These are phyloP conservation scores for Ryuthela nishihirai DNA, from an alignment of 2,888 invertebrate genomes.

Conservation along the genomic window DNA sequence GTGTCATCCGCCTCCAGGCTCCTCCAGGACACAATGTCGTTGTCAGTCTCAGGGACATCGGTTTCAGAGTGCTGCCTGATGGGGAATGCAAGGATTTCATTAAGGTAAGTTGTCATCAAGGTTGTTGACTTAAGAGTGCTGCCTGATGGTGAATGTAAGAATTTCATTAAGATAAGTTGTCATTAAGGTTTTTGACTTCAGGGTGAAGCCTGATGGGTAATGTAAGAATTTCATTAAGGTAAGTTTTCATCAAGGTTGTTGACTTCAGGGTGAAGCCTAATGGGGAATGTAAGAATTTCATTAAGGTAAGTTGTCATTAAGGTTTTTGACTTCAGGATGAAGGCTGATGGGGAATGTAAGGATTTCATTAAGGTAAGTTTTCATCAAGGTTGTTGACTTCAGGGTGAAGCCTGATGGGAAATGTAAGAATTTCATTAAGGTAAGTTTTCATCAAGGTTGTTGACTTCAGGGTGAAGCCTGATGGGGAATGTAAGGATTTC, in stretches of 20 bases:
- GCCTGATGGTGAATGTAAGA: constrained; percentile 3
- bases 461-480: too few species aligned
- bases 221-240: constrained; percentile 15
- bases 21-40: neutral
- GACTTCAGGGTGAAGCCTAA: constrained; percentile 3
- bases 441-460: too few species aligned
- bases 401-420: too few species aligned
- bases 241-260: neutral
- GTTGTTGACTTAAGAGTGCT: constrained; percentile 5
- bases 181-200: constrained; percentile 10
- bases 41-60: constrained; percentile 8
- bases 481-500: too few species aligned
- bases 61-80: neutral
- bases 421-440: too few species aligned
- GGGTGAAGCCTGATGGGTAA: neutral
- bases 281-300: constrained; percentile 9
- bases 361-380: too few species aligned
- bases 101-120: constrained; percentile 2
- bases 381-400: too few species aligned
- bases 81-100: constrained; percentile 14
- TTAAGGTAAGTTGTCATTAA: constrained; percentile 6
- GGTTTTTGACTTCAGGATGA: too few species aligned
- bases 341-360: too few species aligned
- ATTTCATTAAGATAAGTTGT: constrained; percentile 8
- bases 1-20: neutral